phyloP scores from a whole-genome alignment of 2,797 vertebrate genomes.

The Bradypus variegatus region DNA sequence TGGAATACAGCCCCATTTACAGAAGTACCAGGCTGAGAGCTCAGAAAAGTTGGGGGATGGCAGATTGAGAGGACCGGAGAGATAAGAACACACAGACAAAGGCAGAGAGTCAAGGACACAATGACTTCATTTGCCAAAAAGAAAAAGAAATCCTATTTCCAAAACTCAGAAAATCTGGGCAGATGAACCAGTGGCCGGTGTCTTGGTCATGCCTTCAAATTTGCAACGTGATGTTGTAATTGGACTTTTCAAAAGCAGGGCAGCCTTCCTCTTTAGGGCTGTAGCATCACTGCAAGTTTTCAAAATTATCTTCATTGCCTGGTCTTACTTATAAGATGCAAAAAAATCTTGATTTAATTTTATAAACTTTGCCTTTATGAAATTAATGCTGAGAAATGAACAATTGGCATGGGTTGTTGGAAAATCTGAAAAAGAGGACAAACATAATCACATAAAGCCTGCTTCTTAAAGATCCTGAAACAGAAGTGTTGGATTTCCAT shows the following conservation, averaged over 20 bases:
- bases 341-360: not conserved
- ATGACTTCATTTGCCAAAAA: not conserved
- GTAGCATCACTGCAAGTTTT: not conserved
- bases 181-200: not conserved
- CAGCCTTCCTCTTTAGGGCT: not conserved
- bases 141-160: not conserved
- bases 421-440: not conserved
- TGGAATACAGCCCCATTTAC: not conserved
- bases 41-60: not conserved
- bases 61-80: not conserved
- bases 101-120: not conserved
- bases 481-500: not conserved
- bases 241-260: not conserved
- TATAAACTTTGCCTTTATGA: not conserved
- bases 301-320: not conserved
- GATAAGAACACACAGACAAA: not conserved
- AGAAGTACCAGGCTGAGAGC: not conserved
- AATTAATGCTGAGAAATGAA: not conserved
- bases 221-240: not conserved
- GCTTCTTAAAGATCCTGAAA: not conserved
- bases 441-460: not conserved
- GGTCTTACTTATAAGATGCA: not conserved
- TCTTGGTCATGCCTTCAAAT: not conserved
- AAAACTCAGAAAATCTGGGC: not conserved
- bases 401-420: not conserved